These are phyloP conservation scores for Amniataba percoides DNA, from an alignment of 2,797 vertebrate species.

Conservation along the genomic window DNA sequence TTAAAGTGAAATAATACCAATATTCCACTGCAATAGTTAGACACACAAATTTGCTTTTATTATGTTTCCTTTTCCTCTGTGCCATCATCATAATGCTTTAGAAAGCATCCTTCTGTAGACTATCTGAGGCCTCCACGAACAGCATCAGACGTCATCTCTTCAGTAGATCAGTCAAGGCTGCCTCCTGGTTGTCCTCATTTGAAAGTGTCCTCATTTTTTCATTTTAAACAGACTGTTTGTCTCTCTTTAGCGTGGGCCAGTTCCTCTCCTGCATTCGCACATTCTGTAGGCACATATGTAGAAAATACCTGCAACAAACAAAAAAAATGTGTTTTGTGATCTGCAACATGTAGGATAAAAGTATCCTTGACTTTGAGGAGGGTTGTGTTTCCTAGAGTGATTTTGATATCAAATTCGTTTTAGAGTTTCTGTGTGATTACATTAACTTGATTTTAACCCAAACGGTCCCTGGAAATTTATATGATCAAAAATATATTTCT, in stretches of 20 bases:
- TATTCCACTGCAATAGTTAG: slow-evolving; percentile 1
- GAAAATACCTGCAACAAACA: slow-evolving; percentile 87
- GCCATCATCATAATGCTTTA: slow-evolving; percentile 25
- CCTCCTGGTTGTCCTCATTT: slow-evolving; percentile 27
- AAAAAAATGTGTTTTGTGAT: not conserved
- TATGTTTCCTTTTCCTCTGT: not conserved
- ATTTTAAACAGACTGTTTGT: slow-evolving; percentile 16
- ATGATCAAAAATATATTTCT: not conserved
- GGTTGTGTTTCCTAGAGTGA: not conserved
- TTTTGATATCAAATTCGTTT: not conserved
- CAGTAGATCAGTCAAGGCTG: slow-evolving; percentile 55
- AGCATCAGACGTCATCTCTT: slow-evolving; percentile 57
- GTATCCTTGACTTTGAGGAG: not conserved
- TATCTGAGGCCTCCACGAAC: slow-evolving; percentile 31
- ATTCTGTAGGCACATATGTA: slow-evolving; percentile 93
- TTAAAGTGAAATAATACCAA: slow-evolving; percentile 15
- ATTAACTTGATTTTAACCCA: not conserved
- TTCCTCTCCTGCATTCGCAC: slow-evolving; percentile 88
- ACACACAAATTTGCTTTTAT: slow-evolving; percentile 33
- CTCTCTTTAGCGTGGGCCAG: slow-evolving; percentile 80
- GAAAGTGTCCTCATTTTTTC: slow-evolving; percentile 33
- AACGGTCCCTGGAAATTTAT: not conserved
- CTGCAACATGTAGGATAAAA: not conserved
- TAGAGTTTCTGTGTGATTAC: not conserved
- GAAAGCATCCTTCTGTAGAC: slow-evolving; percentile 34